A percentile compares a stretch with the other conserved stretches of the same genome.
These are phyloP conservation scores for Agonopterix alstromeriana DNA, from an alignment of 2,888 invertebrate genomes.

Conservation along the genomic window DNA sequence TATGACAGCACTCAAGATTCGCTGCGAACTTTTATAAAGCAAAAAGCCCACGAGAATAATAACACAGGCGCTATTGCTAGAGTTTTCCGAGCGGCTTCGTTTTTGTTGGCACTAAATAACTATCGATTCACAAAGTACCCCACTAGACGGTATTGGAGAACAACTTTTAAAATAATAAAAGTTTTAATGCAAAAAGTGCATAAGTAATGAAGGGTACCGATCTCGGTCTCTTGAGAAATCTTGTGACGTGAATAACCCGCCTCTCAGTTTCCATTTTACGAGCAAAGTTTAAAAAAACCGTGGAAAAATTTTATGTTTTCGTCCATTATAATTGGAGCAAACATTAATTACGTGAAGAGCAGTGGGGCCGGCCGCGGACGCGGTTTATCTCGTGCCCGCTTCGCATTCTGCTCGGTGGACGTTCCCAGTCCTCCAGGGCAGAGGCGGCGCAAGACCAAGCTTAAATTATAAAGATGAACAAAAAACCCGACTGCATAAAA, in stretches of 20 bases:
- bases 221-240: constrained; percentile 15
- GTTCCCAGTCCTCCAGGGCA: no score
- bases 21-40: constrained; percentile 40
- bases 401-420: not conserved
- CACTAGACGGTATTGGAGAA: not conserved
- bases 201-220: not conserved
- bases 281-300: constrained; percentile 27
- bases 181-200: not conserved
- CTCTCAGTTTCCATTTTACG: constrained; percentile 21
- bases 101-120: constrained; percentile 24
- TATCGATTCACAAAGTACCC: constrained; percentile 8
- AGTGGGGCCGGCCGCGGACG: constrained; percentile 22
- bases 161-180: not conserved
- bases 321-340: constrained; percentile 50
- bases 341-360: constrained; percentile 49
- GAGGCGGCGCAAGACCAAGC: no score
- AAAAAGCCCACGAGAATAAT: constrained; percentile 49
- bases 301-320: constrained; percentile 27
- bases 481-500: no score
- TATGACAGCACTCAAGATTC: constrained; percentile 37
- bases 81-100: constrained; percentile 12
- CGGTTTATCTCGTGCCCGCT: constrained; percentile 6
- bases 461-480: no score
- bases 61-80: constrained; percentile 24
- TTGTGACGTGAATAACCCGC: constrained; percentile 14